phyloP scores from a whole-genome alignment of 2,113 vertebrate species.

The Delphinapterus leucas region DNA sequence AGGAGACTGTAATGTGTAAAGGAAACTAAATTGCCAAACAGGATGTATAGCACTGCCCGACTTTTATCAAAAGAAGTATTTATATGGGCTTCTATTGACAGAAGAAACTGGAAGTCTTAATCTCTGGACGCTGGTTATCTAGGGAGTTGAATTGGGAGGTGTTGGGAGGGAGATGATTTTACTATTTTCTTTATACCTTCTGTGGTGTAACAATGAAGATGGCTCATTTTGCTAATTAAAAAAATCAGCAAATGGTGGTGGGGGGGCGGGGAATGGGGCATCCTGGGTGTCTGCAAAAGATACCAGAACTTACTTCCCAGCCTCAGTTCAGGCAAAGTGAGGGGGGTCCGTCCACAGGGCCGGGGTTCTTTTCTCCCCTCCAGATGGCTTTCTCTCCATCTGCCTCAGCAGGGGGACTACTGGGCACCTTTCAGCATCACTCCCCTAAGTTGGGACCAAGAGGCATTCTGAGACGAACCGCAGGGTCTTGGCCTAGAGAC shows the following conservation, averaged over 20 bases:
- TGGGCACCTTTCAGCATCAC: accelerated
- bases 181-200: background rate
- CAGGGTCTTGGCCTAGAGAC: background rate
- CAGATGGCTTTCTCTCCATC: background rate
- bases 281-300: background rate
- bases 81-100: background rate
- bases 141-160: background rate
- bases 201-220: background rate
- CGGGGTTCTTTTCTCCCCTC: background rate
- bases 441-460: background rate
- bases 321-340: background rate
- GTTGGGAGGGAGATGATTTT: background rate
- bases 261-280: background rate
- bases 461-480: background rate
- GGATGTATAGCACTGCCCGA: too few species aligned
- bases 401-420: background rate
- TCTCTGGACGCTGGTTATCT: background rate
- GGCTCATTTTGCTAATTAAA: background rate
- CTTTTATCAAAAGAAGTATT: background rate
- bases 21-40: background rate
- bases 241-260: background rate
- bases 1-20: background rate
- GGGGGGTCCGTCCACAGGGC: background rate
- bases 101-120: background rate
- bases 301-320: background rate